Conservation (phyloP, 2,113 vertebrate species). For the Gnathonemus echidnorhynchus region DNA sequence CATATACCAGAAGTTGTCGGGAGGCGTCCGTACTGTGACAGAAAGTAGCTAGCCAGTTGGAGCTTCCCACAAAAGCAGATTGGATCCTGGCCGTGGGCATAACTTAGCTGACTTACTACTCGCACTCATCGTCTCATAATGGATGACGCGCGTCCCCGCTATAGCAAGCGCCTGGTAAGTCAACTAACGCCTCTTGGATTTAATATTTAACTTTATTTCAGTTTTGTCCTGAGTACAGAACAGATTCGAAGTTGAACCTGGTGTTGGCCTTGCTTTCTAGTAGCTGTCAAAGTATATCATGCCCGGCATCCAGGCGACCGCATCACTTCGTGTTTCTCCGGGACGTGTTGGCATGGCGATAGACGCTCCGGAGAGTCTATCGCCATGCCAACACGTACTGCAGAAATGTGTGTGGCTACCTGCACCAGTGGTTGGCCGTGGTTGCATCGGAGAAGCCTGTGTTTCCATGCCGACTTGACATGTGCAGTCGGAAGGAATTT, state of each 20-base stretch:
- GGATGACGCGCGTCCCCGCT: slow-evolving; percentile 72
- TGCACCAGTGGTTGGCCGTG: not conserved
- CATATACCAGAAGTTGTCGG: not conserved
- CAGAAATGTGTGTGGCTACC: not conserved
- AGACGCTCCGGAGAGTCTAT: slow-evolving; percentile 5
- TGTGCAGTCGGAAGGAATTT: not conserved
- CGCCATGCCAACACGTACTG: slow-evolving; percentile 6
- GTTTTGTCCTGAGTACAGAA: not conserved
- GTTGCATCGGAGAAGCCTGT: not conserved
- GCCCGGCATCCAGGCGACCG: not conserved
- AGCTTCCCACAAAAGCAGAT: not conserved
- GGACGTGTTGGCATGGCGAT: slow-evolving; percentile 16
- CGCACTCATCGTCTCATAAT: slow-evolving; percentile 28
- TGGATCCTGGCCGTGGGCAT: not conserved
- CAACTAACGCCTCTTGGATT: not conserved
- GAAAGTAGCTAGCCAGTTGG: not conserved
- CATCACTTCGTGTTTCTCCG: not conserved
- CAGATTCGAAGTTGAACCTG: not conserved
- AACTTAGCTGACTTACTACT: not conserved
- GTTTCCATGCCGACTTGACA: not conserved
- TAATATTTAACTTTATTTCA: not conserved
- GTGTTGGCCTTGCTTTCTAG: not conserved
- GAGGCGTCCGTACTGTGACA: not conserved
- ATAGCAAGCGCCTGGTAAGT: slow-evolving; percentile 90
- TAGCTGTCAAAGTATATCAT: not conserved